Evolutionary conservation across 1,140 invertebrate species (phyloP), one percentile per base, ranked within the genome.

Genomic region (Dufourea novaeangliae): DNA sequence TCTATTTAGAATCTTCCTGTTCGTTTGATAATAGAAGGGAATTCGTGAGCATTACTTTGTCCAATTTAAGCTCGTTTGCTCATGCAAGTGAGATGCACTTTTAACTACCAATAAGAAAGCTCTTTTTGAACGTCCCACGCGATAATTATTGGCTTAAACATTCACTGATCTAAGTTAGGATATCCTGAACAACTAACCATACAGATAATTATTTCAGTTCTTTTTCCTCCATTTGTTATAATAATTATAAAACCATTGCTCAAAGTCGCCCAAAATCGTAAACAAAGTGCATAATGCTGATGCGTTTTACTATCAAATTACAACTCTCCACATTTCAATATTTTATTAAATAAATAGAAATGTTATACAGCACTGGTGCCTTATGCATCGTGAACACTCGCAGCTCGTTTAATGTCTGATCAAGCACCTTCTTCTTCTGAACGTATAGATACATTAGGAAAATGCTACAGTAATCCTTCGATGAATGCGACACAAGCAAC

Each of bases 341-440:
- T 32, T 61, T 73, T 3, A 27, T 68, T 68, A 59, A 57, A 46
- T 68, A 69, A 76, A 69, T 68, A 59, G n/a, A 34, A 29, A 69
- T 14, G 7, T 50, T 14, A 12, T 14, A 10, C 41, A 0, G 32
- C 4, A 66, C 8, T 20, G 20, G n/a, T 11, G 34, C 4, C 20
- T n/a, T 27, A n/a, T 46, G 10, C 2, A 7, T 37, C 7, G 1
- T 54, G 54, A 29, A 73, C 32, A 14, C 12, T 1, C 17, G 10
- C 20, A 20, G 56, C 14, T 67, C 39, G 11, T 11, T 32, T 74
- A 32, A 27, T n/a, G 1, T 63, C 44, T 73, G 17, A 52, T 10
- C 34, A 41, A 74, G 34, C 50, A 44, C 27, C 10, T 29, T 22
- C 12, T 3, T 56, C 14, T 20, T 50, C 4, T 57, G 11, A 34